These are phyloP conservation scores for Mus minutoides DNA, from an alignment of 2,797 vertebrate species.

Conservation along the genomic window DNA sequence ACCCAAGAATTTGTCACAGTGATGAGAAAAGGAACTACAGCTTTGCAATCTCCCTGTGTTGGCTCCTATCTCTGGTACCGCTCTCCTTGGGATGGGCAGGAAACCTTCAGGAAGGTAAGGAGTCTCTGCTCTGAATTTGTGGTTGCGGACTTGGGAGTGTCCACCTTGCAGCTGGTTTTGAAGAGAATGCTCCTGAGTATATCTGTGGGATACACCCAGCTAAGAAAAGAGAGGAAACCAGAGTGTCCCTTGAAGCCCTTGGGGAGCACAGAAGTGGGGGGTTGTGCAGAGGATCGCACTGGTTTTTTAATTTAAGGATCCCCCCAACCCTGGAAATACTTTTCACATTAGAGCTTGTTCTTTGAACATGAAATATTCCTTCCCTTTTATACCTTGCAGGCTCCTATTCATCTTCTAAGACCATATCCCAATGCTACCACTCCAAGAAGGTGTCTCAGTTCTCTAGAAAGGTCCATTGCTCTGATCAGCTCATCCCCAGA, in stretches of 20 bases:
- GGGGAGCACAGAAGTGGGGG: background rate
- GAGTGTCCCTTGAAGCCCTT: background rate
- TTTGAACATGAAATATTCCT: background rate
- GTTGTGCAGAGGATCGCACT: no score
- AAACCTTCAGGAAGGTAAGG: background rate
- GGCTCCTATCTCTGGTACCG: background rate
- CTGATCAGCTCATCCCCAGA: no score
- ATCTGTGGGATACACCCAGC: background rate
- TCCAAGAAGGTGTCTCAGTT: background rate
- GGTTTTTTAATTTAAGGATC: background rate
- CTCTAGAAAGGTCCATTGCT: background rate
- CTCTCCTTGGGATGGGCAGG: background rate
- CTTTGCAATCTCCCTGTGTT: background rate
- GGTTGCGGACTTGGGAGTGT: background rate
- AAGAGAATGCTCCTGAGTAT: background rate
- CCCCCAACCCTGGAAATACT: background rate
- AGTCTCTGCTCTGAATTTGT: background rate
- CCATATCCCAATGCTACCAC: background rate
- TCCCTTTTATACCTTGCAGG: background rate
- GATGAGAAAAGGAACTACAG: background rate
- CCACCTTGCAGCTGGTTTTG: background rate
- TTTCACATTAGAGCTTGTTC: background rate
- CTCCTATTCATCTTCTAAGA: background rate
- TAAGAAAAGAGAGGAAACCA: conserved; percentile 24
- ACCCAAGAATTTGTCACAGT: background rate